phyloP scores from a whole-genome alignment of 1,140 invertebrate species.

The Drosophila albomicans region DNA sequence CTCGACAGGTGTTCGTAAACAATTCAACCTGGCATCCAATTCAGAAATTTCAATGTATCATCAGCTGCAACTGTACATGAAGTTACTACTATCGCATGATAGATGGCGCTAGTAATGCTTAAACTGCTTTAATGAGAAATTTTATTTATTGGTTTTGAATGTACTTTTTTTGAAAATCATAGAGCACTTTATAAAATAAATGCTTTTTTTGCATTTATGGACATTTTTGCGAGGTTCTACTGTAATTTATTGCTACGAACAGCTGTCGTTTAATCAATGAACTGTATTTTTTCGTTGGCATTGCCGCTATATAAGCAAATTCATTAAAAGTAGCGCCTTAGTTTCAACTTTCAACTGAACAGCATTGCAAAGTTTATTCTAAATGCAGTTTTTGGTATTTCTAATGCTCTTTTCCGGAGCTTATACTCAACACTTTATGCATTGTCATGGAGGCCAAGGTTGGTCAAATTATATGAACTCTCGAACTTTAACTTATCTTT shows the following conservation, averaged over 20 bases:
- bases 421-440: not conserved
- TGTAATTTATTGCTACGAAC: not conserved
- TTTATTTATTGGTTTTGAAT: no score
- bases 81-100: not conserved
- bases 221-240: not conserved
- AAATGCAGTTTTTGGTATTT: not conserved
- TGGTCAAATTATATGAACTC: not conserved
- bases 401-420: not conserved
- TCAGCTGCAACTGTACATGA: not conserved
- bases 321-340: not conserved
- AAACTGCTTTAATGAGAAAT: not conserved
- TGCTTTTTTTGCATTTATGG: not conserved
- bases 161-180: no score
- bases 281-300: not conserved
- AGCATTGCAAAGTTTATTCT: not conserved
- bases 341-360: not conserved
- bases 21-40: not conserved
- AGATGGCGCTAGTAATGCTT: not conserved
- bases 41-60: not conserved
- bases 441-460: not conserved
- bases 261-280: conserved; percentile 7
- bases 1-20: conserved; percentile 8
- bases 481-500: not conserved
- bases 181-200: no score
- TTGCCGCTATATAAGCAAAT: not conserved